Evolutionary conservation across 1,140 invertebrate genomes (phyloP), one percentile per base, ranked within the genome.

Genomic region (Leptopilina boulardi): DNA sequence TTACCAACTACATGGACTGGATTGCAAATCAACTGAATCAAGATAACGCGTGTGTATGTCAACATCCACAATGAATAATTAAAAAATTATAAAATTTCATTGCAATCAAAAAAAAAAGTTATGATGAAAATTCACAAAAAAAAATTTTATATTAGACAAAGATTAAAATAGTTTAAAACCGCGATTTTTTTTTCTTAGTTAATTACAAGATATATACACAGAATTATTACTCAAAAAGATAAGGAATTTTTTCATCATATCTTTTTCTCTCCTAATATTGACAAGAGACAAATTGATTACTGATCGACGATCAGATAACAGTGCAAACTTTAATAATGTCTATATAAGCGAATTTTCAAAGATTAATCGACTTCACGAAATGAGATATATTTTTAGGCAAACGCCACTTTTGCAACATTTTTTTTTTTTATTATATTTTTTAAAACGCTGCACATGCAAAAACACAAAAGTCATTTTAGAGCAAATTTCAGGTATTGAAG

Each of bases 1-100:
- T 96, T 0, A 93, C 92, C 1, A 93, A 94, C 70, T 96, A 96
- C 84, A 83, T 95, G 18, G 92, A 93, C 3, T 97, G 94, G 94
- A 80, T 80, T 6, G 38, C 30, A 18, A 41, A 74, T 26, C 71
- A 51, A 5, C 91, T 95, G 3, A 86, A 92, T 42, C 83, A 93
- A 5, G 85, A 89, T 1, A 91, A 88, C 21, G 92, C 93, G 83
- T 94, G 93, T 79, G 78, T 92, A 1, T 94, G 93, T 79, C 88
- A 90, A 13, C 89, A 89, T 4, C 86, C 87, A 0, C 80, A 80
- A 42, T 80, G 70, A 80, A 41, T n/a, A n/a, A n/a, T 79, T 51
- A 9, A 10, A 59, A 8, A 38, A 38, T 38, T 38, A 38, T 26
- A 6, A 26, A 42, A 56, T n/a, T 41, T 11, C 2, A 47, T 15